Evolutionary conservation across 2,888 invertebrate species (phyloP), one percentile per base, ranked within the genome.

Genomic region (Sarcophaga subvicina): DNA sequence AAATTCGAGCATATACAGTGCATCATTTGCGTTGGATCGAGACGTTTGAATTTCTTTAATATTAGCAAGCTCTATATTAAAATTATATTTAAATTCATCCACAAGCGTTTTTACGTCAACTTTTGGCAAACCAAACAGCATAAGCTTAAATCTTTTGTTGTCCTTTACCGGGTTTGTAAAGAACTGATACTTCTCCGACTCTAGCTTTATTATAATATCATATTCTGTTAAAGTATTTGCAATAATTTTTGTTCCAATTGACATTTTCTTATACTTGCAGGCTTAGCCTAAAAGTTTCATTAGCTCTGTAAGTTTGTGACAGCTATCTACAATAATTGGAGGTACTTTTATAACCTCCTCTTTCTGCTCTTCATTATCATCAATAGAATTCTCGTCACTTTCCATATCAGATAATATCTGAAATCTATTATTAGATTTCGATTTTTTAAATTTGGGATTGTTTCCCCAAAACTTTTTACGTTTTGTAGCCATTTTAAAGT

Each of bases 1-100:
- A 37, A 66, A 66, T 5, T 66, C 66, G 12, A 66, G n/a, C 66
- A 66, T 66, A n/a, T 66, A 66, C n/a, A 66, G 14, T 5, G 45
- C 66, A 66, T 66, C 66, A 14, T 45, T 37, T 37, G n/a, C 12
- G 10, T 66, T 45, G 2, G 25, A 17, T 37, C 63, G 20, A 27
- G 27, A 27, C 27, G 27, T 27, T 27, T 27, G 27, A 27, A 27
- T 27, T 27, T 27, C 27, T 27, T 62, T 62, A 27, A 27, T 27
- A 27, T 27, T 27, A 27, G 27, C 27, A 27, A 27, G 27, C 4
- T 27, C 27, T 27, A 27, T 27, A 27, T 27, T 62, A 11, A 25
- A 63, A 11, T 25, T n/a, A 63, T 25, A 25, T 22, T 63, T 63
- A 14, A 63, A 63, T 12, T 63, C 25, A 11, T 22, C 25, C 10